Conservation (phyloP, 2,888 invertebrate species). For the Ligdia adustata region DNA sequence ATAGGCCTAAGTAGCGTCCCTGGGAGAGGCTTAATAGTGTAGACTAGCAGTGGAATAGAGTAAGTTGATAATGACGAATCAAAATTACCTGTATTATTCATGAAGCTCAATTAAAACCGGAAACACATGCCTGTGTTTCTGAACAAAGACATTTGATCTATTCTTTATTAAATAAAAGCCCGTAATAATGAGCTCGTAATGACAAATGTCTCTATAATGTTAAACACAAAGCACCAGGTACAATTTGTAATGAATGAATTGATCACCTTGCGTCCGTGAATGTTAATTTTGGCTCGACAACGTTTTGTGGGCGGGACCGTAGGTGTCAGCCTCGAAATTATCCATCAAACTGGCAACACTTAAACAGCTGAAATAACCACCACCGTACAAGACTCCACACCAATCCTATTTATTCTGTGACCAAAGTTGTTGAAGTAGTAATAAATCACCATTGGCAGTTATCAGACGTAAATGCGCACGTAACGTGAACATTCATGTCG, state of each 20-base stretch:
- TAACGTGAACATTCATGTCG: slow-evolving; percentile 9
- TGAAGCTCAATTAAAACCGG: too few relatives aligned
- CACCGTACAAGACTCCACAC: slow-evolving; percentile 12
- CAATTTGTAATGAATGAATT: slow-evolving; percentile 23
- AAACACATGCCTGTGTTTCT: background rate
- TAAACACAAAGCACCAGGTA: slow-evolving; percentile 7
- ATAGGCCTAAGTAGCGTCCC: too few relatives aligned
- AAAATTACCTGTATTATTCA: too few relatives aligned
- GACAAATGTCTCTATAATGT: too few relatives aligned
- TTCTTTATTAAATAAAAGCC: too few relatives aligned
- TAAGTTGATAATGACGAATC: too few relatives aligned
- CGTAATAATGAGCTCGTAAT: too few relatives aligned
- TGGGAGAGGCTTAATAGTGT: too few relatives aligned
- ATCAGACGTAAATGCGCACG: slow-evolving; percentile 10
- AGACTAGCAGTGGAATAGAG: too few relatives aligned
- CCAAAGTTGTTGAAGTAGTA: background rate
- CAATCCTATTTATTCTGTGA: too few relatives aligned
- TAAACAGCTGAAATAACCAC: slow-evolving; percentile 24
- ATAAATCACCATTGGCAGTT: slow-evolving; percentile 26
- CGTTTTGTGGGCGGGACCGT: slow-evolving; percentile 32
- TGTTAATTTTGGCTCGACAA: slow-evolving; percentile 30
- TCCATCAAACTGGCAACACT: slow-evolving; percentile 34
- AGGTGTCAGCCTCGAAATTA: slow-evolving; percentile 37
- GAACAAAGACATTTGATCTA: background rate
- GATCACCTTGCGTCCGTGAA: slow-evolving; percentile 18